Evolutionary conservation across 2,797 vertebrate genomes (phyloP).

Genomic region (Ataeniobius toweri): DNA sequence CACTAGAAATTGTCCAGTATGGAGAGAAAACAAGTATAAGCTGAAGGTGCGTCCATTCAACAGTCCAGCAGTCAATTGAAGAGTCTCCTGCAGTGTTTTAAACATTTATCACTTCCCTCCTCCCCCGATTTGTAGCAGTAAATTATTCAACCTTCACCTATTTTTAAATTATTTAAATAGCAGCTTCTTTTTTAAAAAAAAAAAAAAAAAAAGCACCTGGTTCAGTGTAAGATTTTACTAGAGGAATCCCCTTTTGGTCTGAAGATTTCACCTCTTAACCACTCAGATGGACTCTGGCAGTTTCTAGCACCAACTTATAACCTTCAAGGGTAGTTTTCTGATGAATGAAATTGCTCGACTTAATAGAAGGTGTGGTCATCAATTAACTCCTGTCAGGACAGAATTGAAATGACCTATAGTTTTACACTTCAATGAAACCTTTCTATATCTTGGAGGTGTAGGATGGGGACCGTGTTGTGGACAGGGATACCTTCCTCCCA

Average conservation of each 20-base stretch:
- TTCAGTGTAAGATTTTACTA: too few species aligned
- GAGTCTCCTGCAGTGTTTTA: conserved; percentile 63
- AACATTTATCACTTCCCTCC: conserved; percentile 78
- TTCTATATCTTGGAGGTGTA: background rate
- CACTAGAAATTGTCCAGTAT: background rate
- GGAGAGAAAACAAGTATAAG: conserved; percentile 5
- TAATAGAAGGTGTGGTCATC: background rate
- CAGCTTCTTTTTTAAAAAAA: background rate
- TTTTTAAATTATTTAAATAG: conserved; percentile 81
- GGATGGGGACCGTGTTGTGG: background rate
- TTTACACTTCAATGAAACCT: background rate
- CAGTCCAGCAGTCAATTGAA: conserved; percentile 30
- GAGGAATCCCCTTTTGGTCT: background rate
- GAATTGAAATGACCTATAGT: background rate
- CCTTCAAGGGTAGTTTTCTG: background rate
- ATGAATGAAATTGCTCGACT: background rate
- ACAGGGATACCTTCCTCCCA: conserved; percentile 33
- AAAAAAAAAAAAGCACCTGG: background rate
- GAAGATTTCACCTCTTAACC: background rate
- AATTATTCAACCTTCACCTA: conserved; percentile 82
- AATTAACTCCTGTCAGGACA: background rate
- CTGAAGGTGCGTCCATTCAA: conserved; percentile 19
- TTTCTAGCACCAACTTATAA: background rate
- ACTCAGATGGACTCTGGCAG: background rate
- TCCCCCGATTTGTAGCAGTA: conserved; percentile 79